A percentile compares a stretch with the other conserved stretches of the same genome.
These are phyloP conservation scores for Pelobates fuscus DNA, from an alignment of 2,113 vertebrate genomes.

Conservation along the genomic window DNA sequence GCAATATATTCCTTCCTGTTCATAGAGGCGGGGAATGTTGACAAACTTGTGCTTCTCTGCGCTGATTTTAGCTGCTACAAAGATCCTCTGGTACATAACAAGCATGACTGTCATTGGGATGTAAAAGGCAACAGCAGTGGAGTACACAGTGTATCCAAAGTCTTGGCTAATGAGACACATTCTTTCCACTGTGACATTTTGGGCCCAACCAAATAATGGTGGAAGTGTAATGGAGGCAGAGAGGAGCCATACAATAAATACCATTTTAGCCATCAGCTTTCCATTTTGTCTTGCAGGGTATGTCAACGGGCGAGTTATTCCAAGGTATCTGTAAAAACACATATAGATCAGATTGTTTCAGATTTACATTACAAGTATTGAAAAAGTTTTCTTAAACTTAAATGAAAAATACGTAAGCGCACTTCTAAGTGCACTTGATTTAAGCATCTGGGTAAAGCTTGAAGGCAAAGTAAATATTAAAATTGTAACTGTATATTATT, in stretches of 20 bases:
- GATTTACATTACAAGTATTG: no score
- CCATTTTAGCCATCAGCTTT: constrained; percentile 74
- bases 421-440: no score
- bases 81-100: constrained; percentile 71
- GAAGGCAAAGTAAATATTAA: no score
- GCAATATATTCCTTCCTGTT: constrained; percentile 61
- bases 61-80: constrained; percentile 67
- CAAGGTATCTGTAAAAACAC: constrained; percentile 62
- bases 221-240: constrained; percentile 72
- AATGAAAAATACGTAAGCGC: no score
- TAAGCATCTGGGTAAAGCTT: no score
- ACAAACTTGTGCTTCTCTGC: constrained; percentile 70
- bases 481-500: no score
- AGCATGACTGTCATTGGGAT: constrained; percentile 74
- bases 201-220: constrained; percentile 70
- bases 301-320: constrained; percentile 66
- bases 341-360: not conserved
- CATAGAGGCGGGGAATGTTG: constrained; percentile 59
- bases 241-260: constrained; percentile 69
- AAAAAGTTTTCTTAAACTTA: no score
- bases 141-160: constrained; percentile 72
- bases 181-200: constrained; percentile 66
- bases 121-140: constrained; percentile 72
- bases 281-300: constrained; percentile 69
- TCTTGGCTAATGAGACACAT: constrained; percentile 75